A percentile compares a stretch with the other conserved stretches of the same genome.
phyloP scores from a whole-genome alignment of 2,888 invertebrate genomes.

The Ophonus ardosiacus region DNA sequence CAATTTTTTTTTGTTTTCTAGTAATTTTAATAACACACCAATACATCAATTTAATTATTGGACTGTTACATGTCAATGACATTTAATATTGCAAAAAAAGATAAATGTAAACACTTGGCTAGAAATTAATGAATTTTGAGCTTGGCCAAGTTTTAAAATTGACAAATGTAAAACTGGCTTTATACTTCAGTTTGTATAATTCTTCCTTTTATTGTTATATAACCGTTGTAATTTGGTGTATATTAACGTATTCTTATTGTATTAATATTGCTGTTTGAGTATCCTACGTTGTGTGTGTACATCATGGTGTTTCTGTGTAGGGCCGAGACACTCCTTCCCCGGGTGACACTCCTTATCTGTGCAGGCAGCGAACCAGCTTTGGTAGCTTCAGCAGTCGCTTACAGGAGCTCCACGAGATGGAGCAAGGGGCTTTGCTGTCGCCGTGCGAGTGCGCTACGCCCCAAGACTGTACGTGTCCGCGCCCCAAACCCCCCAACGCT shows the following conservation, averaged over 20 bases:
- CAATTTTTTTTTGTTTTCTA: no score
- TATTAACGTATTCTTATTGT: background rate
- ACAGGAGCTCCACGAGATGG: constrained; percentile 77
- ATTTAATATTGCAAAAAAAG: no score
- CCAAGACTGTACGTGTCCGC: constrained; percentile 35
- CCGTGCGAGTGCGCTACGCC: constrained; percentile 64
- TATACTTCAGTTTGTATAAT: no score
- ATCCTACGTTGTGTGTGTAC: background rate
- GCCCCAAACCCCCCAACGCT: constrained; percentile 44
- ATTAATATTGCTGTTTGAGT: background rate
- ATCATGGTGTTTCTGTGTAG: constrained; percentile 70
- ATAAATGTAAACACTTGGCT: no score
- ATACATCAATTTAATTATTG: no score
- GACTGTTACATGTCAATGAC: no score
- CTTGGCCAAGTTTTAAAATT: no score
- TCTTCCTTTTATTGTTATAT: no score
- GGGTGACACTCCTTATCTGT: constrained; percentile 87
- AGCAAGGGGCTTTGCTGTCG: constrained; percentile 75
- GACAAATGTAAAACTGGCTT: no score
- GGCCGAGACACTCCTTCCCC: constrained; percentile 85
- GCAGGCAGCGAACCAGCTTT: constrained; percentile 86
- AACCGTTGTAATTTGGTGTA: no score
- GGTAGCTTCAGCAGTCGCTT: constrained; percentile 75
- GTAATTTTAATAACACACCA: no score
- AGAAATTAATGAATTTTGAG: no score